Evolutionary conservation across 2,113 vertebrate genomes (phyloP).

Genomic region (Tetrax tetrax): DNA sequence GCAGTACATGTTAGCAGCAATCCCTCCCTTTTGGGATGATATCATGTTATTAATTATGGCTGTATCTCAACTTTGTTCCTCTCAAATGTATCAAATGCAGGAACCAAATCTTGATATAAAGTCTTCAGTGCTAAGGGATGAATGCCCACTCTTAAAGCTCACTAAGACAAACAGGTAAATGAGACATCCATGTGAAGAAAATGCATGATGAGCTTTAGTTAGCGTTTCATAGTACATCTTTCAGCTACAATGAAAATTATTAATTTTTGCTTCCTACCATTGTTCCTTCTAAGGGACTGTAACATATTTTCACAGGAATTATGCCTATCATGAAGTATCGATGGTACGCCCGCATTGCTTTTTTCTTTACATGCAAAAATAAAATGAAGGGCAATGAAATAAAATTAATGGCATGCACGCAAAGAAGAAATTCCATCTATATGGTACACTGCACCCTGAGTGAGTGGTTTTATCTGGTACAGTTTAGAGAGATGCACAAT

Average conservation of each 20-base stretch:
- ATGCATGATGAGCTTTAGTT: neutral
- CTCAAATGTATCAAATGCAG: neutral
- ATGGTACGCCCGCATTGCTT: neutral
- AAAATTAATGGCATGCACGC: neutral
- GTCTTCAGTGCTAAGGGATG: neutral
- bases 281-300: neutral
- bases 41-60: neutral
- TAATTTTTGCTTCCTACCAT: neutral
- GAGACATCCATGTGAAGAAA: neutral
- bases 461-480: slow-evolving; percentile 31
- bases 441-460: neutral
- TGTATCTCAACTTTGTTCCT: neutral
- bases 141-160: neutral
- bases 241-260: neutral
- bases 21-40: neutral
- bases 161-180: neutral
- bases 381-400: neutral
- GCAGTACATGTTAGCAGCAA: slow-evolving; percentile 69
- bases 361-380: neutral
- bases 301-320: neutral
- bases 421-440: neutral
- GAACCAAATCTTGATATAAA: neutral
- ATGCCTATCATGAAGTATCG: neutral
- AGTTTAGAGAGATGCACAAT: slow-evolving; percentile 20
- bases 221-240: neutral